A percentile compares a stretch with the other conserved stretches of the same genome.
These are phyloP conservation scores for Lonchura striata DNA, from an alignment of 2,113 vertebrate genomes.

Conservation along the genomic window DNA sequence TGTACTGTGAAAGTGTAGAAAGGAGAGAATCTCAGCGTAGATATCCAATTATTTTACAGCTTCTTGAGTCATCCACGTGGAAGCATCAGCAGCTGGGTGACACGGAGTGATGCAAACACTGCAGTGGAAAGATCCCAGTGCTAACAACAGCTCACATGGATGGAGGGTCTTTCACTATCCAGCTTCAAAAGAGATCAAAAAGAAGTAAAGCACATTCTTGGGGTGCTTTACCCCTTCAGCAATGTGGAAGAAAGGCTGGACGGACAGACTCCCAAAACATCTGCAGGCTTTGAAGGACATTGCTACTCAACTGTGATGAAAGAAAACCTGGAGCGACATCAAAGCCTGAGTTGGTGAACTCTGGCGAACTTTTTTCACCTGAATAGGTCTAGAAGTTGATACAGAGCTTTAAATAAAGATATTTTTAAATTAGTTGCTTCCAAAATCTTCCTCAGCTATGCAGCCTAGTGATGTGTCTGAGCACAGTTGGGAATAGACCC, in stretches of 20 bases:
- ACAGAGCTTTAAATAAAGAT: neutral
- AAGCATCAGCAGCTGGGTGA: neutral
- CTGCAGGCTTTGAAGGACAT: neutral
- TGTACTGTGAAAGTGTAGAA: neutral
- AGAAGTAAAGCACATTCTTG: neutral
- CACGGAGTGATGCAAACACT: neutral
- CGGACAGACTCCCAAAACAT: neutral
- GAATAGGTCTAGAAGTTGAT: neutral
- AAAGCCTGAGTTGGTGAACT: neutral
- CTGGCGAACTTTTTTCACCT: neutral
- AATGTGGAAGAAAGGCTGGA: neutral
- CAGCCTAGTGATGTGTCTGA: neutral
- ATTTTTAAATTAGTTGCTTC: neutral
- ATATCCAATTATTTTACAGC: neutral
- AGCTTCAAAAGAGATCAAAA: neutral
- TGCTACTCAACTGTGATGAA: neutral
- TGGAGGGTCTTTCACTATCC: neutral
- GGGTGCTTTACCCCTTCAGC: neutral
- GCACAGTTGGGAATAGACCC: neutral
- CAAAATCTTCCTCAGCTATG: neutral
- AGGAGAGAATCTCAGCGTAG: neutral
- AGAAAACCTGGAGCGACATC: neutral
- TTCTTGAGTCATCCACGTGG: slow-evolving; percentile 14
- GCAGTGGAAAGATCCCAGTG: neutral
- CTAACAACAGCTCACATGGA: neutral